These are phyloP conservation scores for Neogobius melanostomus DNA, from an alignment of 2,113 vertebrate species.

Conservation along the genomic window DNA sequence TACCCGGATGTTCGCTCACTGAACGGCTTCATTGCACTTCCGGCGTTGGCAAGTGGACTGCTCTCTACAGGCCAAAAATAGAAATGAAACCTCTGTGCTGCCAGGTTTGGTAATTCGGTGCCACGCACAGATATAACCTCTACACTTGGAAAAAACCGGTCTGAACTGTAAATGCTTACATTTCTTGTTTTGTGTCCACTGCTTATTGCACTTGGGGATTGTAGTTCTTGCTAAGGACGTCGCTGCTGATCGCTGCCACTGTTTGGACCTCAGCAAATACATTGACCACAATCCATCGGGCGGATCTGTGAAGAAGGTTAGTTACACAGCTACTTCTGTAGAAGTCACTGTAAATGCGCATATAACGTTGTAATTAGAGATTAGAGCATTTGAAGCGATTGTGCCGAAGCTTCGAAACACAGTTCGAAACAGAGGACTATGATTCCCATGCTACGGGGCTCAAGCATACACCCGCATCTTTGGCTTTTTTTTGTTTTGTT, in stretches of 20 bases:
- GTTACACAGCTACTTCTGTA: background rate
- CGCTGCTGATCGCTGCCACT: fast-evolving
- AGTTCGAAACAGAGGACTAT: background rate
- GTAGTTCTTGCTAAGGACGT: constrained; percentile 28
- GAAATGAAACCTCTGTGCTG: background rate
- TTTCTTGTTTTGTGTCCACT: background rate
- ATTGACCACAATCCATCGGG: constrained; percentile 40
- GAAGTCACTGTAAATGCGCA: background rate
- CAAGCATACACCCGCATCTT: too few relatives aligned
- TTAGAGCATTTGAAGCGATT: too few relatives aligned
- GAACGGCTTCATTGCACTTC: background rate
- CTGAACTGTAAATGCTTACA: background rate
- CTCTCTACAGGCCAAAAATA: constrained; percentile 10
- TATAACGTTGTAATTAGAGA: background rate
- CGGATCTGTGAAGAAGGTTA: background rate
- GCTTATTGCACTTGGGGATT: constrained; percentile 30
- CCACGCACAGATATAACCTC: too few relatives aligned
- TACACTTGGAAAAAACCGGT: background rate
- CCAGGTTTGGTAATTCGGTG: background rate
- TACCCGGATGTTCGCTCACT: constrained; percentile 8
- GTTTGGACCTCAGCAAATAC: background rate
- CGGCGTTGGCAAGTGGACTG: background rate
- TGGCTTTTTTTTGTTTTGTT: too few relatives aligned
- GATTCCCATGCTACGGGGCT: too few relatives aligned
- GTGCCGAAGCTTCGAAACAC: too few relatives aligned